Evolutionary conservation across 2,888 invertebrate genomes (phyloP).

Genomic region (Catocala fraxini): DNA sequence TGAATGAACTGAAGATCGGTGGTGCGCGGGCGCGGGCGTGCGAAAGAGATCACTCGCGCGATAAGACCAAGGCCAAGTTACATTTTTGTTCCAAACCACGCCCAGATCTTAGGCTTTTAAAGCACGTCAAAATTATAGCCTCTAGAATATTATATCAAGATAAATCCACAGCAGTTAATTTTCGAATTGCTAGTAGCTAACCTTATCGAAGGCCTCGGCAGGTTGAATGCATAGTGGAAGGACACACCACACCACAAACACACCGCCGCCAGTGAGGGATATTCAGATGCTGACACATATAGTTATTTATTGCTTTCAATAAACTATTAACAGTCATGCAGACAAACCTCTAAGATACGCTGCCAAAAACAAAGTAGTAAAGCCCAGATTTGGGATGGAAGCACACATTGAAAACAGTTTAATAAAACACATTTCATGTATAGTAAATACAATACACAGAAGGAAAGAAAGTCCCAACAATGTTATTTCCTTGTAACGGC

Average conservation of each 20-base stretch:
- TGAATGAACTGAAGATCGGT: conserved; percentile 50
- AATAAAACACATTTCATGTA: too few relatives aligned
- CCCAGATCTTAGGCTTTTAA: conserved; percentile 19
- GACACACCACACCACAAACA: too few relatives aligned
- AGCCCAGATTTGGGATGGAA: too few relatives aligned
- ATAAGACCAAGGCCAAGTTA: conserved; percentile 39
- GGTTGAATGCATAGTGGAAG: background rate
- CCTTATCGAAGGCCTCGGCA: background rate
- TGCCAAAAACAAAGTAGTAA: too few relatives aligned
- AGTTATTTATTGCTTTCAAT: too few relatives aligned
- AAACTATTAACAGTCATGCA: too few relatives aligned
- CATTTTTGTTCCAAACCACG: conserved; percentile 11
- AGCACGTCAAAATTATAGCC: conserved; percentile 15
- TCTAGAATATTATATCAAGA: conserved; percentile 10
- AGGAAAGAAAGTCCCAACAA: conserved; percentile 4
- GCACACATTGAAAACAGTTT: too few relatives aligned
- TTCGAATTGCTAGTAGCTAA: background rate
- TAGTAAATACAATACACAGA: background rate
- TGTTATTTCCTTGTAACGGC: conserved; percentile 8
- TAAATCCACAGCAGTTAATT: background rate
- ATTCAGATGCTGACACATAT: too few relatives aligned
- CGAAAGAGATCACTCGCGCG: conserved; percentile 48
- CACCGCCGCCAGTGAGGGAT: too few relatives aligned
- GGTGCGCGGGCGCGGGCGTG: conserved; percentile 37
- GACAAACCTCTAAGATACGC: too few relatives aligned